Conservation (phyloP, 2,888 invertebrate species). For the Tachina fera region DNA sequence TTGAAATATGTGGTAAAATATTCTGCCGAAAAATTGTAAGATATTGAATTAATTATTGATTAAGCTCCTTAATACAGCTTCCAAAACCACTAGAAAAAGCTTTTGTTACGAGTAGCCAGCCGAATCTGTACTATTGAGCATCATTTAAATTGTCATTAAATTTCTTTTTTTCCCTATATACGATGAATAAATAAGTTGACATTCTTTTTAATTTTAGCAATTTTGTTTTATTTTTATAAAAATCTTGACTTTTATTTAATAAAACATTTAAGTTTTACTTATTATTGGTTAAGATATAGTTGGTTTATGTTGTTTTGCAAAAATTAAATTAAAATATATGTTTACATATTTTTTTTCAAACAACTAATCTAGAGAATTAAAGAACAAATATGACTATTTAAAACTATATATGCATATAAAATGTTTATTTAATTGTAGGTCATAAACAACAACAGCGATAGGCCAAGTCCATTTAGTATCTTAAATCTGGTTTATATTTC, state of each 20-base stretch:
- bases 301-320: slow-evolving; percentile 33
- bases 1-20: no score
- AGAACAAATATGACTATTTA: slow-evolving; percentile 60
- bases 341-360: slow-evolving; percentile 44
- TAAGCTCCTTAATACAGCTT: background rate
- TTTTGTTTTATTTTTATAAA: slow-evolving; percentile 13
- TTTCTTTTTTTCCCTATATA: no score
- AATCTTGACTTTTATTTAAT: slow-evolving; percentile 3
- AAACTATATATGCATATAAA: slow-evolving; percentile 45
- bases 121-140: no score
- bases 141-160: no score
- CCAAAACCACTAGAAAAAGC: background rate
- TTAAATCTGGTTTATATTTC: slow-evolving; percentile 82
- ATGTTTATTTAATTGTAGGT: slow-evolving; percentile 43
- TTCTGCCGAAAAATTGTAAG: no score
- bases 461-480: slow-evolving; percentile 78
- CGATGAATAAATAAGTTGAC: no score
- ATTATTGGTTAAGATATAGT: slow-evolving; percentile 6
- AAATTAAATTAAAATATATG: slow-evolving; percentile 31
- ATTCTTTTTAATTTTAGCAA: background rate
- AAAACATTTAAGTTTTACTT: slow-evolving; percentile 24
- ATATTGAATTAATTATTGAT: no score
- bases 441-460: slow-evolving; percentile 32
- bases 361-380: slow-evolving; percentile 57
- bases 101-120: no score